Base-by-base conservation (phyloP, 2,888 invertebrate genomes). In the Tigriopus californicus region DNA sequence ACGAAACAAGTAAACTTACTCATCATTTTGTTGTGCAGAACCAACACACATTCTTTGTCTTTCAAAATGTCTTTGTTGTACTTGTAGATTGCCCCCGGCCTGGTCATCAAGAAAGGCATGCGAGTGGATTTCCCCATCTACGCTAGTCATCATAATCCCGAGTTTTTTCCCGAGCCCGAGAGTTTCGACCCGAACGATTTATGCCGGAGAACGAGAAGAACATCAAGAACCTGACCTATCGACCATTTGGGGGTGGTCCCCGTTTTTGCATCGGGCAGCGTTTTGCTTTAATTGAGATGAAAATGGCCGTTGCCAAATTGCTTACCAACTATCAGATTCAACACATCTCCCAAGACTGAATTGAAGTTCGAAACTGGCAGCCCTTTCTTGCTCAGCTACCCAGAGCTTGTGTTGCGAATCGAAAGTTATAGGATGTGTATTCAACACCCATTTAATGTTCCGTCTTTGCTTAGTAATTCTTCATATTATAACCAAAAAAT, bases 171-270 rank as follows among this genome's bases (percentile, higher is more conserved):
- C 13, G 49, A 49, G 15, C 49, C 49, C 5, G 22, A 49, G 20
- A 22, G 5, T 8, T 49, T 49, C 49, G 20, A 22, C 15, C 49
- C 49, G 58, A 58, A 25, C 58, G 58, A 25, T 58, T 58, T 13
- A n/a, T 58, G 44, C n/a, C n/a, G 4, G 44, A 44, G 10, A 44
- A 44, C 18, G 44, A n/a, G 15, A 15, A n/a, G 44, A 15, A 4
- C n/a, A 44, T 44, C 15, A 44, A 44, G 18, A 4, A 4, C 44
- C 10, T 15, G 15, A 44, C 44, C 15, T 44, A 6, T 44, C n/a
- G 44, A 44, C 15, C 15, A 6, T 44, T 44, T 18, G n/a, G 15
- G 3, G 44, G 44, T 3, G 44, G 44, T 18, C 44, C 44, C 4
- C n/a, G 44, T 5, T 15, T 44, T 44, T 44, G 44, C 44, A n/a